Evolutionary conservation across 1,140 invertebrate species (phyloP), one percentile per base, ranked within the genome.

Genomic region (Tyrophagus putrescentiae): DNA sequence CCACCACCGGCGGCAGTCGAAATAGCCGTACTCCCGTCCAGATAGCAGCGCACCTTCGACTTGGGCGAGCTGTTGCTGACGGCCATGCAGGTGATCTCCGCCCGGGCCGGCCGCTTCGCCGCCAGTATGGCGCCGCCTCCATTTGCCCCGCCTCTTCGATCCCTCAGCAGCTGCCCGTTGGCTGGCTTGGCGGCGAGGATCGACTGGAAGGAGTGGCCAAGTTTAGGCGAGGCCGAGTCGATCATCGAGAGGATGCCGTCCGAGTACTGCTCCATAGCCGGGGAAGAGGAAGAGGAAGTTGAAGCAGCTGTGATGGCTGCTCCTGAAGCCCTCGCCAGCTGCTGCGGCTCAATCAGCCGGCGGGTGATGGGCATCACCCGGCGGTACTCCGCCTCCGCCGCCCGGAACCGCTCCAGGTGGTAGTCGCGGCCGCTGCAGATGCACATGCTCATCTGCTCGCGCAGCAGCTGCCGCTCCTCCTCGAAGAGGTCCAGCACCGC

Each of bases 361-460:
- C 39, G 32, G n/a, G n/a, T n/a, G 13, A 54, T 54, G 7, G 52
- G 52, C 25, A 54, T 34, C 13, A 54, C 32, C 11, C 25, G 11
- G 18, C 25, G 13, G 27, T 54, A 54, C 11, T 54, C 52, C n/a
- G n/a, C 7, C 25, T 54, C 52, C 32, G n/a, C 32, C 39, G 32
- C 11, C n/a, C 27, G 32, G 31, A 31, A 54, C 11, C 25, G 11
- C n/a, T 13, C 4, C 7, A 13, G 25, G 11, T 27, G 52, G n/a
- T 32, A 2, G 27, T 54, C 52, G n/a, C 25, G 13, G 25, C 52
- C 52, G 13, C 13, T 1, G 39, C 52, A 54, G 21, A 54, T 27
- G 27, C 52, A 54, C 3, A 54, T 54, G 13, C 25, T 54, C 52
- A 54, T 54, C 21, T 54, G 52, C 27, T 54, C 52, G 21, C 39